phyloP scores from a whole-genome alignment of 2,113 vertebrate genomes.

The Trematocara variabile region DNA sequence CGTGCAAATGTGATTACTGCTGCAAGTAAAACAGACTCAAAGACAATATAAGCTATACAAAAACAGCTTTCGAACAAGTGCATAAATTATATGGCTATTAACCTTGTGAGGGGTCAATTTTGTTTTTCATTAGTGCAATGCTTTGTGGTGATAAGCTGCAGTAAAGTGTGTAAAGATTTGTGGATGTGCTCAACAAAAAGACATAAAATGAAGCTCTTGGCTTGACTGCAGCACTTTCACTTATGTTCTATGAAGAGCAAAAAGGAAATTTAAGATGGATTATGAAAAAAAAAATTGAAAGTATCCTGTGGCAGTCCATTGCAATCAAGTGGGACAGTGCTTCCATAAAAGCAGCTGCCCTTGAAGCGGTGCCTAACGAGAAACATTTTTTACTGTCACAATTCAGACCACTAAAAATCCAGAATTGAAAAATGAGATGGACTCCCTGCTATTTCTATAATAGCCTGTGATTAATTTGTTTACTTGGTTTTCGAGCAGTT shows the following conservation, averaged over 20 bases:
- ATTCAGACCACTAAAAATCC: background rate
- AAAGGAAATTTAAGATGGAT: background rate
- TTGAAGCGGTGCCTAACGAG: background rate
- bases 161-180: background rate
- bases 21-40: background rate
- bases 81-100: background rate
- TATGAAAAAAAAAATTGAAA: background rate
- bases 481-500: background rate
- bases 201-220: background rate
- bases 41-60: background rate
- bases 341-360: background rate
- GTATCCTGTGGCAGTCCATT: background rate
- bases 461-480: background rate
- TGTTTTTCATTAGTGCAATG: background rate
- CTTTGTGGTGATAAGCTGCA: background rate
- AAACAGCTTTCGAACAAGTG: background rate
- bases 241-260: background rate
- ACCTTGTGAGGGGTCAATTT: background rate
- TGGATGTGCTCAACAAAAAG: background rate
- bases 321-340: background rate
- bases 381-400: background rate
- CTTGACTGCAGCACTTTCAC: background rate
- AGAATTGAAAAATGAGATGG: background rate
- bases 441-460: background rate
- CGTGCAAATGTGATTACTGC: conserved; percentile 8